Base-by-base conservation (phyloP, 2,797 vertebrate species). In the Sphenopsis melanotis region DNA sequence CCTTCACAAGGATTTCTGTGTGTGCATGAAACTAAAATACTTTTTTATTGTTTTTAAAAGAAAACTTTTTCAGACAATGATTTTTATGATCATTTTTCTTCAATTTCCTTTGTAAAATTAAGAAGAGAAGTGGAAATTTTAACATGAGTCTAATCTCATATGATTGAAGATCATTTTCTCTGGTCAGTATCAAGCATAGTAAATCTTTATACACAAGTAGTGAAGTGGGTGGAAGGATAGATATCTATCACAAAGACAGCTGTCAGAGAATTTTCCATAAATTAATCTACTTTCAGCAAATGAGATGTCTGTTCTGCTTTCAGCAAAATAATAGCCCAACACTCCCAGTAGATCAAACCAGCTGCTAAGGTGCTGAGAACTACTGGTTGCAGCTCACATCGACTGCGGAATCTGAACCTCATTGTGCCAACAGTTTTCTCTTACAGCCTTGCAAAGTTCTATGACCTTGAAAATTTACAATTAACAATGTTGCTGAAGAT, bases 11-110 rank as follows among this genome's bases (percentile, higher is more conserved):
- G 16, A 41, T 29, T 61, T 34, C 8, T 32, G 11, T 44, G 3
- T 42, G 1, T 3, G 27, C 23, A 61, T 2, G 4, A 70, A 75
- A 55, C 1, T 3, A 57, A 80, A 69, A 22, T 14, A 12, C 9
- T 34, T 49, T 72, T 53, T 22, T 7, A n/a, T 19, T 69, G 4
- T 17, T 76, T 42, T 56, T 46, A 72, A 71, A 60, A 37, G 2
- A 52, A 78, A 27, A 15, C 0, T 4, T 64, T 63, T 89, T 19
- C 9, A 24, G 8, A 22, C 6, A 1, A 15, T 53, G 0, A 4
- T 44, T 70, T 80, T 69, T 34, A 3, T 27, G 4, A 55, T 61
- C 2, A 21, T 14, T 87, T 59, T 74, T 88, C 10, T 88, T 78
- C 20, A 22, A 23, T 41, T 66, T 83, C 8, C 6, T 81, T 53